A percentile compares a stretch with the other conserved stretches of the same genome.
phyloP scores from a whole-genome alignment of 2,113 vertebrate genomes.

The Calonectris borealis region DNA sequence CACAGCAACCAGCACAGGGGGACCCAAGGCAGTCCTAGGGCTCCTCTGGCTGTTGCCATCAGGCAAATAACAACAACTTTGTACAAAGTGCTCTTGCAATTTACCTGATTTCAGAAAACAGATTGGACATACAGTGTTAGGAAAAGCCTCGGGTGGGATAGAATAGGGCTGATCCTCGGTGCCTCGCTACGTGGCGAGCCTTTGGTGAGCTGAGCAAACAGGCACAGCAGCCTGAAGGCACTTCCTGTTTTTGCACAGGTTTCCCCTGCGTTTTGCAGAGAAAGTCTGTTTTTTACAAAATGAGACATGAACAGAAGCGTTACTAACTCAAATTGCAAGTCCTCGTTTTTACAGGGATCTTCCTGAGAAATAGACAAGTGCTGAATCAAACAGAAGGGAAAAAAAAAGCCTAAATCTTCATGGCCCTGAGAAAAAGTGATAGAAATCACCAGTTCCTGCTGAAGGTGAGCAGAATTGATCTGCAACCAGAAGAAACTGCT shows the following conservation, averaged over 20 bases:
- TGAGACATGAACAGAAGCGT: not conserved
- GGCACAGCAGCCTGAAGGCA: not conserved
- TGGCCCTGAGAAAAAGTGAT: not conserved
- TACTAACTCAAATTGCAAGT: conserved; percentile 34
- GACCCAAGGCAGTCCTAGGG: not conserved
- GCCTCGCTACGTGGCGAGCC: rapidly evolving
- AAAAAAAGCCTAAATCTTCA: not conserved
- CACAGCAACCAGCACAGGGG: not conserved
- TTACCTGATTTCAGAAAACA: not conserved
- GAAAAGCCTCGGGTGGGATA: not conserved
- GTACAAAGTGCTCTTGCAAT: not conserved
- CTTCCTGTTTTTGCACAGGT: conserved; percentile 56
- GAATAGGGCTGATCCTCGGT: not conserved
- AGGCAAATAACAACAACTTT: not conserved
- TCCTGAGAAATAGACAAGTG: conserved; percentile 12
- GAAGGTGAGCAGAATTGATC: conserved; percentile 14
- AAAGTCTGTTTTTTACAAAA: not conserved
- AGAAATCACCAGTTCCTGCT: not conserved
- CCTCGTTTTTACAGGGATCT: not conserved
- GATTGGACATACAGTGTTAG: not conserved
- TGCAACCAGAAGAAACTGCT: conserved; percentile 3
- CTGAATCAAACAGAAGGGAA: not conserved
- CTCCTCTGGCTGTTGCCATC: not conserved
- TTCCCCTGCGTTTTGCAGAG: conserved; percentile 19
- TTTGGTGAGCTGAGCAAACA: conserved; percentile 1